Evolutionary conservation across 2,113 vertebrate genomes (phyloP).

Genomic region (Vulpes ferrilata): DNA sequence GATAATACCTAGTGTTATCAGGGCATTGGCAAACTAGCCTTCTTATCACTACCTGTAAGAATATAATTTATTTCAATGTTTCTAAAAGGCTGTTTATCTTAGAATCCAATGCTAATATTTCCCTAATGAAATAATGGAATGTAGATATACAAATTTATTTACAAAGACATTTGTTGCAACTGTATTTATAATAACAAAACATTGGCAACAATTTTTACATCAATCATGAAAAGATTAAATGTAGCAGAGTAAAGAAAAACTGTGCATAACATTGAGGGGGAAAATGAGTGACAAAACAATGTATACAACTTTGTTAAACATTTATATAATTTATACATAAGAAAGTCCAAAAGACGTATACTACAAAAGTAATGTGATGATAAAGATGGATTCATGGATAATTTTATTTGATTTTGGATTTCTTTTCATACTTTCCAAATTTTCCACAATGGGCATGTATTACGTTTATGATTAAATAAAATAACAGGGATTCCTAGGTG

Average conservation of each 20-base stretch:
- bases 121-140: constrained; percentile 26
- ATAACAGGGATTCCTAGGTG: neutral
- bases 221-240: neutral
- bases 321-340: neutral
- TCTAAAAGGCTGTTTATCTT: constrained; percentile 39
- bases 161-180: neutral
- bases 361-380: neutral
- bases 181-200: constrained; percentile 38
- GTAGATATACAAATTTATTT: constrained; percentile 7
- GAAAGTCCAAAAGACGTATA: neutral
- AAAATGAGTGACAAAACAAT: neutral
- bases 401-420: neutral
- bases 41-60: neutral
- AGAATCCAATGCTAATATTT: constrained; percentile 5
- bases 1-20: neutral
- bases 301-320: neutral
- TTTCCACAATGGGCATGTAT: neutral
- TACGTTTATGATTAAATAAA: constrained; percentile 35
- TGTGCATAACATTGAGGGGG: neutral
- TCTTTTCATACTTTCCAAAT: constrained; percentile 1
- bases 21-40: neutral
- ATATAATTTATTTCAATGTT: constrained; percentile 36
- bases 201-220: neutral
- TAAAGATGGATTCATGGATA: neutral
- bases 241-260: neutral